Evolutionary conservation across 2,797 vertebrate species (phyloP).

Genomic region (Xerus rutilus): DNA sequence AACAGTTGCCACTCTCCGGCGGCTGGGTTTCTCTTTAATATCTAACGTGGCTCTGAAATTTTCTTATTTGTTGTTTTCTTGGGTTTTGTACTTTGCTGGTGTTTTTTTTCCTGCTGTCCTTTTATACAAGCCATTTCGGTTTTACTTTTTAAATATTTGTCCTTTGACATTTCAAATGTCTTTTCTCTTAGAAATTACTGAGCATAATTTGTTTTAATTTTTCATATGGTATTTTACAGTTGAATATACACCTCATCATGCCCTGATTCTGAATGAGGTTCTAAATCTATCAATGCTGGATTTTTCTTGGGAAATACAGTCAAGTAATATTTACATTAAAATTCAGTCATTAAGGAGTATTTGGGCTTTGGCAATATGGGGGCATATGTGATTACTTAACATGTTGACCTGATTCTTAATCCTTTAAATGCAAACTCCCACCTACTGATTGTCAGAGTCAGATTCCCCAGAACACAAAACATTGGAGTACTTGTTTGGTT

Average conservation of each 20-base stretch:
- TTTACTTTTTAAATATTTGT: constrained; percentile 47
- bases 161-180: constrained; percentile 35
- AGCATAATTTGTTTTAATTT: constrained; percentile 54
- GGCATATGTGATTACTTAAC: not conserved
- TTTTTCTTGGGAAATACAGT: not conserved
- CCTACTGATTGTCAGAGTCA: constrained; percentile 70
- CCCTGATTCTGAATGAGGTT: not conserved
- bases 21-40: constrained; percentile 92
- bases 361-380: not conserved
- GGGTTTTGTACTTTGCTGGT: constrained; percentile 72
- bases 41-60: constrained; percentile 87
- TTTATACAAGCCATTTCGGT: constrained; percentile 74
- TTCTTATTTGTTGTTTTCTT: constrained; percentile 81
- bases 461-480: constrained; percentile 77
- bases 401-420: not conserved
- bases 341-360: not conserved
- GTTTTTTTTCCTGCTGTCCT: constrained; percentile 57
- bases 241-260: not conserved
- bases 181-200: constrained; percentile 49
- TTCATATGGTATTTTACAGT: constrained; percentile 6
- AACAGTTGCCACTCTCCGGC: constrained; percentile 90
- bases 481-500: constrained; percentile 77
- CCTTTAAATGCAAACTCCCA: constrained; percentile 60
- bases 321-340: constrained; percentile 37
- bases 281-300: not conserved